Percentiles rank a stretch among this genome's conserved stretches.
These are phyloP conservation scores for Circaetus gallicus DNA, from an alignment of 2,113 vertebrate genomes.

Conservation along the genomic window DNA sequence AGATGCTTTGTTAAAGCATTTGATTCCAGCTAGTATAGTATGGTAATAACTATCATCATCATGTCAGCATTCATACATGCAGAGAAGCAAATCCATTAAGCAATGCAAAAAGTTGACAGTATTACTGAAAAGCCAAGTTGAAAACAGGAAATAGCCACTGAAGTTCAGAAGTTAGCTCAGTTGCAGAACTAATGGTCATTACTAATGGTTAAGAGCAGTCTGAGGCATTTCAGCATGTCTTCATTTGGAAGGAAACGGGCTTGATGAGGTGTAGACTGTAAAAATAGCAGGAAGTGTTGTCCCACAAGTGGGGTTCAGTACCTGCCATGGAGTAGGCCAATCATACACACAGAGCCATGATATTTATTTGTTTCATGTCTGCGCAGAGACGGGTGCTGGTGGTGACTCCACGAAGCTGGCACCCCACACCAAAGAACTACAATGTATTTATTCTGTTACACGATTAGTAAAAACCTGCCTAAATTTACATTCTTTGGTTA, in stretches of 20 bases:
- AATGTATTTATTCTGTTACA: too few relatives aligned
- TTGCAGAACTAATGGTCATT: not conserved
- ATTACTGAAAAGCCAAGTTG: not conserved
- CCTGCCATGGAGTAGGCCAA: too few relatives aligned
- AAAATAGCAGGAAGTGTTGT: not conserved
- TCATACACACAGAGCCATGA: too few relatives aligned
- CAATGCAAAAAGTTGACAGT: not conserved
- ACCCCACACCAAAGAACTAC: too few relatives aligned
- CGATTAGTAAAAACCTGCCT: too few relatives aligned
- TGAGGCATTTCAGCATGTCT: not conserved
- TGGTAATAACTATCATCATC: not conserved
- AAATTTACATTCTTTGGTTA: too few relatives aligned
- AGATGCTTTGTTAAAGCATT: not conserved
- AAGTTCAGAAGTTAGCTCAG: not conserved
- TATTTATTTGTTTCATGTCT: too few relatives aligned
- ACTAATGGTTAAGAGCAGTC: not conserved
- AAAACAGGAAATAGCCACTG: not conserved
- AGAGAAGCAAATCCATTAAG: not conserved
- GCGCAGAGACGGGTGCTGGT: too few relatives aligned
- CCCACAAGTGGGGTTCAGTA: too few relatives aligned
- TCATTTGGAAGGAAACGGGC: not conserved
- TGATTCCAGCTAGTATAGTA: not conserved
- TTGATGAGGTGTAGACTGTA: not conserved
- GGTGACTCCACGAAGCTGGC: too few relatives aligned
- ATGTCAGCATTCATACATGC: rapidly evolving